These are phyloP conservation scores for Noctua janthe DNA, from an alignment of 2,888 invertebrate species.

Conservation along the genomic window DNA sequence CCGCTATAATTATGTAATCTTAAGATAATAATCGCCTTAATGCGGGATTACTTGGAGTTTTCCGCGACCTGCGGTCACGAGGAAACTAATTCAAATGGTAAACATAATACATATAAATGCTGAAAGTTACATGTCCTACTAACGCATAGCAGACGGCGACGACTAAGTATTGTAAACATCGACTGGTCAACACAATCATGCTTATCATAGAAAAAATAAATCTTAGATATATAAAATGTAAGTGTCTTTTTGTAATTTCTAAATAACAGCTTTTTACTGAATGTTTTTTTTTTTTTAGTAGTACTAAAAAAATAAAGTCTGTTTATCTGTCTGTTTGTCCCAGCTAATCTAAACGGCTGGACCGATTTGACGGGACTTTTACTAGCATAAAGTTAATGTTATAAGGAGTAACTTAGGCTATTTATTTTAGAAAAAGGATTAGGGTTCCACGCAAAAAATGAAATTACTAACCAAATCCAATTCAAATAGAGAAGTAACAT, in stretches of 20 bases:
- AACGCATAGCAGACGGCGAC: neutral
- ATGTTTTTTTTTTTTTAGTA: too few species aligned
- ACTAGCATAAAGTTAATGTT: too few species aligned
- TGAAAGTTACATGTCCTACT: constrained; percentile 33
- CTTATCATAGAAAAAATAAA: neutral
- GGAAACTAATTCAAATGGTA: constrained; percentile 61
- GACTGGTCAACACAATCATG: constrained; percentile 24
- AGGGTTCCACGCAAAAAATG: too few species aligned
- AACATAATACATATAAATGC: constrained; percentile 39
- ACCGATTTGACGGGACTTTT: neutral
- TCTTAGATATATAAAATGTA: too few species aligned
- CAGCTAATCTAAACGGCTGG: neutral
- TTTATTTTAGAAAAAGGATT: too few species aligned
- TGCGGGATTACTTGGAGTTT: constrained; percentile 46
- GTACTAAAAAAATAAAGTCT: neutral
- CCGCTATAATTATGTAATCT: constrained; percentile 29
- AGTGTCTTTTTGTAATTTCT: too few species aligned
- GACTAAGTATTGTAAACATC: constrained; percentile 39
- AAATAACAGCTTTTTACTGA: too few species aligned
- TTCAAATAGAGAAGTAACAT: too few species aligned
- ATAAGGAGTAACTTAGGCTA: too few species aligned
- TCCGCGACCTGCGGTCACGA: constrained; percentile 63
- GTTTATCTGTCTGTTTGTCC: too few species aligned
- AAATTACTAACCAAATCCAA: too few species aligned
- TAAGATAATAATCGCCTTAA: constrained; percentile 25